Evolutionary conservation across 1,140 invertebrate species (phyloP), one percentile per base, ranked within the genome.

Genomic region (Pseudomyrmex flavicornis): DNA sequence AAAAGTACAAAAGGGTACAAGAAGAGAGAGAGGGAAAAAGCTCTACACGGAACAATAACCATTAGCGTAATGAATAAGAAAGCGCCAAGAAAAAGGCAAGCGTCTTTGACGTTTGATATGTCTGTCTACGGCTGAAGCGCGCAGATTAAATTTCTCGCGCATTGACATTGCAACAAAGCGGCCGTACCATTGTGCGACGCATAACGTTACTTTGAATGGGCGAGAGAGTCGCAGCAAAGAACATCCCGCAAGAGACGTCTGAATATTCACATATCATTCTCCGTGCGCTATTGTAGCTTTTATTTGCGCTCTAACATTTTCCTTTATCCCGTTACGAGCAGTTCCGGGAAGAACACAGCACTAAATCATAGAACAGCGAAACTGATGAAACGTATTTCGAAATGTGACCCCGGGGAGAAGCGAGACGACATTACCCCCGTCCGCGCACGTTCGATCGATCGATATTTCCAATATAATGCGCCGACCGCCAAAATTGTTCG

Each of bases 351-450:
- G 73, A 82, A 75, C 54, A 56, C 12, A 56, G 17, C 66, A 70
- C 58, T 89, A 89, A 89, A 85, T 87, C 85, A 89, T 89, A 79
- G 73, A 86, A 89, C 52, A 52, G 72, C 59, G 66, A 82, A 69
- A 48, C 82, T 82, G 88, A 89, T 89, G 88, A 89, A 89, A 89
- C 73, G 72, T 82, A 89, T 82, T 89, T 58, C 76, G 74, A 84
- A 89, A 89, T 89, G 88, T 58, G 56, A 82, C 88, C 73, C 87
- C n/a, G 1, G 88, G 68, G 88, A 89, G 22, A 74, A 74, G 44
- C 15, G 88, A 70, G 62, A 69, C 68, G 46, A 68, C 61, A 61
- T 59, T 65, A 72, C 59, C 13, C 10, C 22, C n/a, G 17, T 1
- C 35, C 73, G 56, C 35, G 35, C 35, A 5, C 35, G 35, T 35